phyloP scores from a whole-genome alignment of 2,797 vertebrate genomes.

The Cyprinodon diabolis region DNA sequence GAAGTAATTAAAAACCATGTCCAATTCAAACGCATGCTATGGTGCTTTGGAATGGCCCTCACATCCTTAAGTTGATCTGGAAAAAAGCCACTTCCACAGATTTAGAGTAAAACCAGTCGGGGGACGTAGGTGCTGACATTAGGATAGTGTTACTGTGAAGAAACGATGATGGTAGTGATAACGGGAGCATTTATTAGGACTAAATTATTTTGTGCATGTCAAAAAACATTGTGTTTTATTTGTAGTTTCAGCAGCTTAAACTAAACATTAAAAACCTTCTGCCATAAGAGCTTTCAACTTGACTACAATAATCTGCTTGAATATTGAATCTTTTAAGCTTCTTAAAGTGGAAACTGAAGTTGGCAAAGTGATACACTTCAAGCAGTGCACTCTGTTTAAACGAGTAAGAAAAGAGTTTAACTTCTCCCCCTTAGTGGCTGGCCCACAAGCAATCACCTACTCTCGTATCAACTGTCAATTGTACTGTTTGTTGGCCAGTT shows the following conservation, averaged over 20 bases:
- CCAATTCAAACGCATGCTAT: conserved; percentile 75
- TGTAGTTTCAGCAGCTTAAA: background rate
- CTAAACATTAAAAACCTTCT: background rate
- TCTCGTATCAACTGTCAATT: no score
- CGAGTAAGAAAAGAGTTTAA: no score
- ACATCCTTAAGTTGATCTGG: conserved; percentile 42
- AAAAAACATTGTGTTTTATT: background rate
- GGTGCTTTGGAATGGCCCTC: conserved; percentile 58
- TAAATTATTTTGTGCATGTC: background rate
- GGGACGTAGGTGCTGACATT: conserved; percentile 21
- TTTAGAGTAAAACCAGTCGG: conserved; percentile 63
- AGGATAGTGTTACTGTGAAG: conserved; percentile 3
- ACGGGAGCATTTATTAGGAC: background rate
- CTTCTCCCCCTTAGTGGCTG: no score
- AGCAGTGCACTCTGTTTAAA: background rate
- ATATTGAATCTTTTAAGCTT: background rate
- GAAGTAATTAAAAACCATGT: conserved; percentile 83
- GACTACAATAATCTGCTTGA: background rate
- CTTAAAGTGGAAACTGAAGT: background rate
- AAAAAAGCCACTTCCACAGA: conserved; percentile 71
- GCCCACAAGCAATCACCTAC: no score
- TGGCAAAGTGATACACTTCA: background rate
- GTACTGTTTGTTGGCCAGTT: no score
- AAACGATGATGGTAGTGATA: background rate
- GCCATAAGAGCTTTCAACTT: background rate